Evolutionary conservation across 2,888 invertebrate species (phyloP).

Genomic region (Hirtodrosophila trivittata): DNA sequence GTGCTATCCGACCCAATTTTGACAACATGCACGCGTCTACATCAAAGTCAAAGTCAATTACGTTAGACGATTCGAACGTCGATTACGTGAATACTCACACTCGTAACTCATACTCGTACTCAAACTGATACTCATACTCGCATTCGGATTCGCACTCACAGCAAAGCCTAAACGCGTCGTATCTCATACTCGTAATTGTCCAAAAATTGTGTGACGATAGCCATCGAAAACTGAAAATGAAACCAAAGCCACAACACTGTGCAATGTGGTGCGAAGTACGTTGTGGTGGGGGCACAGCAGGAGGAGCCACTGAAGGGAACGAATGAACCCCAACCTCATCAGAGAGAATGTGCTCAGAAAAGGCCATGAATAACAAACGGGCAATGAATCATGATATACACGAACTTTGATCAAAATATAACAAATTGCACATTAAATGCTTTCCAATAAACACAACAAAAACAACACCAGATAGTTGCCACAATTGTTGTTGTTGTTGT

Average conservation of each 20-base stretch:
- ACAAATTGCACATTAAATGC: constrained; percentile 56
- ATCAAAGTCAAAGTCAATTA: constrained; percentile 74
- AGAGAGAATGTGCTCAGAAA: constrained; percentile 10
- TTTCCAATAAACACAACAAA: constrained; percentile 26
- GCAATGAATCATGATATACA: constrained; percentile 51
- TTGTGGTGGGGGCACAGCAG: too few relatives aligned
- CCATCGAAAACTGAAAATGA: constrained; percentile 19
- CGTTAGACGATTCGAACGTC: constrained; percentile 25
- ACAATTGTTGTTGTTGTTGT: constrained; percentile 5
- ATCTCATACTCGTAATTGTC: constrained; percentile 40
- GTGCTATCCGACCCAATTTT: constrained; percentile 1
- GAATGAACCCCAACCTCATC: not conserved
- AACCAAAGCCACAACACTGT: constrained; percentile 1
- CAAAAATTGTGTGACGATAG: constrained; percentile 41
- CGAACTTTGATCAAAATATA: constrained; percentile 24
- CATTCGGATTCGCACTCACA: not conserved
- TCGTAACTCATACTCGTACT: not conserved
- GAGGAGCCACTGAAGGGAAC: too few relatives aligned
- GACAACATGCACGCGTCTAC: constrained; percentile 38
- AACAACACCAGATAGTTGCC: not conserved
- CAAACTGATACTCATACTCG: not conserved
- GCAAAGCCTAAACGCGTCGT: constrained; percentile 20
- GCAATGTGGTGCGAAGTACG: not conserved
- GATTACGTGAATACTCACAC: constrained; percentile 41
- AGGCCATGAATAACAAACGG: constrained; percentile 52